Evolutionary conservation across 2,888 invertebrate genomes (phyloP), one percentile per base, ranked within the genome.

Genomic region (Actias luna): DNA sequence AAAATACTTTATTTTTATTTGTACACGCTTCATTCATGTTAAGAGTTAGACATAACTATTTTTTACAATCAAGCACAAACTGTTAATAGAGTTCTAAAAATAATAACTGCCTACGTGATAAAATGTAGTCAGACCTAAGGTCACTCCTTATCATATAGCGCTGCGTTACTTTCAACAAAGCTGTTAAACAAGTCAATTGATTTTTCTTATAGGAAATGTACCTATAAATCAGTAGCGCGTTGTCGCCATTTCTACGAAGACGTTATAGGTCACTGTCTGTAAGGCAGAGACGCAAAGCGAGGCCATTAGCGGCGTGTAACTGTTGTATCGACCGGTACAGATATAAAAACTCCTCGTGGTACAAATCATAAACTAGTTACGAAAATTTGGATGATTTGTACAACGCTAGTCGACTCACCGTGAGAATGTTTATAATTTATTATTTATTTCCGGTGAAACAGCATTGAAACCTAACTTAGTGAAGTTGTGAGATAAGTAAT

Each of bases 181-280:
- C 52, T 55, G 60, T 55, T 55, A 42, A 63, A 29, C 36, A 55
- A 57, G 55, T 22, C 29, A 35, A 58, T 39, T 46, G 42, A 63
- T 58, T 63, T 50, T 59, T 70, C 68, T 69, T 68, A 66, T 63
- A 60, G 35, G 63, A 66, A 70, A 68, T 63, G 67, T 67, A 66
- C 59, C 52, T 36, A 63, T 64, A 65, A 70, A 72, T 75, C 72
- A 73, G 71, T 68, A 67, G 69, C 42, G 50, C 64, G 63, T 55
- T 55, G 59, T 66, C 64, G 60, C 52, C 52, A 66, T 70, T 79
- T 78, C 78, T 69, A 64, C 64, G 80, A 78, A 83, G 72, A 67
- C 69, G 77, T 79, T 83, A 77, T 86, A 77, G 87, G 87, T 87
- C 84, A 89, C 79, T 80, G 80, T 77, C 80, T 71, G 76, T 80